Evolutionary conservation across 2,888 invertebrate genomes (phyloP).

Genomic region (Beris morrisii): DNA sequence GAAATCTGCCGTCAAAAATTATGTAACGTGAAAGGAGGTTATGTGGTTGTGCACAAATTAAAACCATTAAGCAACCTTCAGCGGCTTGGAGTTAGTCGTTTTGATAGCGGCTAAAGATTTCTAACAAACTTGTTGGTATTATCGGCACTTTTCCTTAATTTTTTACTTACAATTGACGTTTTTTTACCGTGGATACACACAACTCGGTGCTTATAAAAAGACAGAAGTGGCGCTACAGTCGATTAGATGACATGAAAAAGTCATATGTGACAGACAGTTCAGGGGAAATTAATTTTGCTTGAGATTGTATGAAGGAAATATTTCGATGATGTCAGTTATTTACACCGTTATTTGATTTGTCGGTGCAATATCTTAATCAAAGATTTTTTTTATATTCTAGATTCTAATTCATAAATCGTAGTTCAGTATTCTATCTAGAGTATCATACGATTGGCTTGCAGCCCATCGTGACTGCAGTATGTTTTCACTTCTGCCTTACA

Average conservation of each 20-base stretch:
- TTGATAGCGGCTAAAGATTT: neutral
- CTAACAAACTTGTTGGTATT: neutral
- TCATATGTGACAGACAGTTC: slow-evolving; percentile 16
- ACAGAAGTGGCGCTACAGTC: slow-evolving; percentile 16
- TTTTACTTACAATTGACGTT: slow-evolving; percentile 19
- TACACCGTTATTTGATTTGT: no score
- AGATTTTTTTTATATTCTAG: no score
- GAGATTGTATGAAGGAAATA: no score
- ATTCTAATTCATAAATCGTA: no score
- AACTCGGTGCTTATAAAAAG: slow-evolving; percentile 3
- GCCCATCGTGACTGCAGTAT: no score
- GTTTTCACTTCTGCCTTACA: no score
- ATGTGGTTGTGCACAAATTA: slow-evolving; percentile 1
- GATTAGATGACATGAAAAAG: neutral
- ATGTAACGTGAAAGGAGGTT: slow-evolving; percentile 25
- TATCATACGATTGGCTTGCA: no score
- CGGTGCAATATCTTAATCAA: no score
- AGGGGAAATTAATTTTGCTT: no score
- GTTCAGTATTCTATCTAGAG: no score
- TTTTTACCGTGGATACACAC: slow-evolving; percentile 21
- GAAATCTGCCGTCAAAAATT: slow-evolving; percentile 8
- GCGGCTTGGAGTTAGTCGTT: neutral
- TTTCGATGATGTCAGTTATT: no score
- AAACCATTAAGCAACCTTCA: no score
- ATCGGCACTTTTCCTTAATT: neutral